phyloP scores from a whole-genome alignment of 2,113 vertebrate genomes.

The Machaerirhynchus nigripectus region DNA sequence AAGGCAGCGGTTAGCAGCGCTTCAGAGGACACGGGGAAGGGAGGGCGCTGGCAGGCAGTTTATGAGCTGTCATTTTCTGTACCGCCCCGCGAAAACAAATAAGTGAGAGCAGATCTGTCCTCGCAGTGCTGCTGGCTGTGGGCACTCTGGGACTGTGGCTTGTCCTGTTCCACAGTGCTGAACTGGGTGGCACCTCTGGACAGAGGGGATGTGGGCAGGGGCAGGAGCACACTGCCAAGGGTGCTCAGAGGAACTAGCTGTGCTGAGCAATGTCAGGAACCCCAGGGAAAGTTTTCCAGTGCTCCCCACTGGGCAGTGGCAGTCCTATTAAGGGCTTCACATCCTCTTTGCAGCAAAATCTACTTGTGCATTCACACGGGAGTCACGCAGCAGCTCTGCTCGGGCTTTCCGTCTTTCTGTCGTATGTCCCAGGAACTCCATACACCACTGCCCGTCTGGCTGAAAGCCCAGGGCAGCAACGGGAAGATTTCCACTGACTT shows the following conservation, averaged over 20 bases:
- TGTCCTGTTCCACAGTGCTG: rapidly evolving
- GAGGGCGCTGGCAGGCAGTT: background rate
- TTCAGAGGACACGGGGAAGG: background rate
- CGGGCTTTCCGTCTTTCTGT: background rate
- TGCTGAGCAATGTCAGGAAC: rapidly evolving
- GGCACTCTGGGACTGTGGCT: rapidly evolving
- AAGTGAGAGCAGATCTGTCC: background rate
- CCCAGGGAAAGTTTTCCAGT: background rate
- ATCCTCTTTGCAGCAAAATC: background rate
- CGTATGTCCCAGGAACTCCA: background rate
- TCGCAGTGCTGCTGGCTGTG: background rate
- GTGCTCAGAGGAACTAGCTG: background rate
- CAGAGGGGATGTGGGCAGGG: background rate
- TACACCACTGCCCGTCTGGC: background rate
- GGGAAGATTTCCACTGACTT: background rate
- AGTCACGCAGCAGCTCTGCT: background rate
- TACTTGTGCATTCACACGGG: rapidly evolving
- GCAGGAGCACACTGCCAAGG: rapidly evolving
- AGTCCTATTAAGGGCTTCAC: rapidly evolving
- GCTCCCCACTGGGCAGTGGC: background rate
- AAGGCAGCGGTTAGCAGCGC: background rate
- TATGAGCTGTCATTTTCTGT: background rate
- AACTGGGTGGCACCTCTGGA: rapidly evolving
- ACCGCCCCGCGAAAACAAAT: background rate
- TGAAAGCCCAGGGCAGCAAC: background rate